phyloP scores from a whole-genome alignment of 92 coral and sea anemone species.

The Meandrina meandrites region DNA sequence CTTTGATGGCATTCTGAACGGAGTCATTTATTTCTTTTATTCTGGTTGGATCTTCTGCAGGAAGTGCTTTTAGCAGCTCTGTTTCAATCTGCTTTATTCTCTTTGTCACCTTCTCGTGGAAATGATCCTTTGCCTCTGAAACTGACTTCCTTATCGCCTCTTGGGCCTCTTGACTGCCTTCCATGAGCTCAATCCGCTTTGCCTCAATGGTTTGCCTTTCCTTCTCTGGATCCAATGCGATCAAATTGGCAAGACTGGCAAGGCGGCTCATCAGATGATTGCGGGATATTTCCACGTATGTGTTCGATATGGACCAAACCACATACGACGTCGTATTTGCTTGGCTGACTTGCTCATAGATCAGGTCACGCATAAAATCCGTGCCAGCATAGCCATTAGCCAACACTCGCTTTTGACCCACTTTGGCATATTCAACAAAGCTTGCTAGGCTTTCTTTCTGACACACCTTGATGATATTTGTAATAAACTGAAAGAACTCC shows the following conservation, averaged over 20 bases:
- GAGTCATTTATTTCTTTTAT: slow-evolving; percentile 44
- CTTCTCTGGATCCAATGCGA: slow-evolving; percentile 43
- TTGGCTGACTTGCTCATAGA: slow-evolving; percentile 48
- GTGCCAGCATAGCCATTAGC: slow-evolving; percentile 29
- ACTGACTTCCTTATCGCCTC: slow-evolving; percentile 22
- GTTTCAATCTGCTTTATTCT: slow-evolving; percentile 33
- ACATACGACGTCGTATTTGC: slow-evolving; percentile 36
- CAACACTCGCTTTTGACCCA: slow-evolving; percentile 15
- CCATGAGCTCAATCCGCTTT: slow-evolving; percentile 29
- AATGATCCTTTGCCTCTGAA: slow-evolving; percentile 13
- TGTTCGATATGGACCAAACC: slow-evolving; percentile 34
- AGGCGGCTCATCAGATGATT: slow-evolving; percentile 35
- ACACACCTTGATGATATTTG: slow-evolving; percentile 34
- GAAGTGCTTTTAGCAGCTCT: slow-evolving; percentile 34
- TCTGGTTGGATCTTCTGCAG: slow-evolving; percentile 25
- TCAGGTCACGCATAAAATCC: slow-evolving; percentile 41
- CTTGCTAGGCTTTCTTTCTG: slow-evolving; percentile 24
- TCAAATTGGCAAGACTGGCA: slow-evolving; percentile 35
- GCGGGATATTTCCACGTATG: slow-evolving; percentile 45
- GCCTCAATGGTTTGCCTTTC: not conserved
- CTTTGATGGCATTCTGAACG: slow-evolving; percentile 32
- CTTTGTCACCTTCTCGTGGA: slow-evolving; percentile 27
- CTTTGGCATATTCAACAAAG: slow-evolving; percentile 37
- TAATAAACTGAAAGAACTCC: slow-evolving; percentile 39
- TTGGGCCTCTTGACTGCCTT: slow-evolving; percentile 38